Evolutionary conservation across 2,113 vertebrate genomes (phyloP), one percentile per base, ranked within the genome.

Genomic region (Euleptes europaea): DNA sequence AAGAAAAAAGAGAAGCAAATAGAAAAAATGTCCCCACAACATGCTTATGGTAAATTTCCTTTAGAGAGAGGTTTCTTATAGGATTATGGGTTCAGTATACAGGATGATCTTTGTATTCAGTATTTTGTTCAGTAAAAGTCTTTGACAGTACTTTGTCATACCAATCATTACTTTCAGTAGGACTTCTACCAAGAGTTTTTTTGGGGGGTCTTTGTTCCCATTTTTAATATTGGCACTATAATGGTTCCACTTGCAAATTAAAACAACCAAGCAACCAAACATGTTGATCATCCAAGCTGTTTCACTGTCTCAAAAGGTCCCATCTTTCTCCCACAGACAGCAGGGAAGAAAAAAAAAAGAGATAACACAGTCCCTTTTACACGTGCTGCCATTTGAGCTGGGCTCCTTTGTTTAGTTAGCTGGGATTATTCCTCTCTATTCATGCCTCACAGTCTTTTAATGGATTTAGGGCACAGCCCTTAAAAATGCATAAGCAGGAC

Each of bases 401-500:
- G 67, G 8, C 33, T 81, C 78, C 70, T 88, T 78, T 86, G 73
- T 82, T 38, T 72, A 44, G 78, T 75, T 74, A 88, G 82, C 72
- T 90, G 69, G 70, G 77, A 88, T 92, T 91, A 84, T 86, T 89
- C 87, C 87, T 84, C 15, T 79, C 90, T 87, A 66, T 90, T 93
- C 87, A 84, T 66, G 83, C 63, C 83, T 90, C 84, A 33, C 78
- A 74, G 86, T 90, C 89, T 84, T 93, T 84, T 86, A 90, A 92
- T 92, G 89, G 91, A 94, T 93, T 94, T 94, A 92, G 92, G 89
- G 70, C 91, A 95, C 82, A 92, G 89, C 83, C 88, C 92, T 95
- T 92, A 93, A 94, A 95, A 94, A 95, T 93, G 93, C 82, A 92
- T 93, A 94, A 94, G 91, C 84, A 72, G 91, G 90, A 88, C 82